Base-by-base conservation (phyloP, 2,888 invertebrate species). In the Synergus umbraculus region DNA sequence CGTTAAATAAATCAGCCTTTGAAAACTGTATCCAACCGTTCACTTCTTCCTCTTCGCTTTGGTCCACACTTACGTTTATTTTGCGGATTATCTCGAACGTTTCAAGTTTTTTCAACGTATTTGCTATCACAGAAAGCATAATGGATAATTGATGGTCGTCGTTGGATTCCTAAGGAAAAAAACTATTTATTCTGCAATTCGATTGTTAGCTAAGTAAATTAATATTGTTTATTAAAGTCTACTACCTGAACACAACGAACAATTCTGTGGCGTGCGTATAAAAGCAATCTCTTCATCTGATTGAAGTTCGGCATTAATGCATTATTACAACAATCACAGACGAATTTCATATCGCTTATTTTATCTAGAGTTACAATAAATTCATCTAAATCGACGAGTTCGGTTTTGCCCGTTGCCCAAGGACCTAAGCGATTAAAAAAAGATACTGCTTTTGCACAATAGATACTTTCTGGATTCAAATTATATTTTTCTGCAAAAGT, bases 11-110 rank as follows among this genome's bases (percentile, higher is more conserved):
- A 87, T 93, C 88, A 9, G 90, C 89, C 18, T 86, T 86, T 5
- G 89, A 91, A 89, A 94, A 94, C 82, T 87, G 85, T 8, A 88
- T 85, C 94, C 93, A 94, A 54, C 92, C 88, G 54, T 90, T 88
- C 58, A 90, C 87, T 76, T 87, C 86, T 65, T 88, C 84, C 12
- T 88, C 80, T 64, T 84, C 69, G n/a, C 81, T 78, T 80, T 76
- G 67, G 80, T 87, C 44, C 79, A 82, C 73, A 88, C 84, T 65
- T 79, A 82, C 83, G 41, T 80, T 81, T 22, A 66, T 85, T 64
- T 84, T 85, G 84, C 88, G 84, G 46, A 92, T 86, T 58, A 91
- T 83, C 80, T 90, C 88, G 83, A 92, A 93, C 10, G 93, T 93
- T 81, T 93, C 92, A 78, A 93, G 91, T 82, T 90, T 90, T 66